Percentiles rank a stretch among this genome's conserved stretches.
Evolutionary conservation across 1,140 invertebrate genomes (phyloP).

Genomic region (Arctopsyche grandis): DNA sequence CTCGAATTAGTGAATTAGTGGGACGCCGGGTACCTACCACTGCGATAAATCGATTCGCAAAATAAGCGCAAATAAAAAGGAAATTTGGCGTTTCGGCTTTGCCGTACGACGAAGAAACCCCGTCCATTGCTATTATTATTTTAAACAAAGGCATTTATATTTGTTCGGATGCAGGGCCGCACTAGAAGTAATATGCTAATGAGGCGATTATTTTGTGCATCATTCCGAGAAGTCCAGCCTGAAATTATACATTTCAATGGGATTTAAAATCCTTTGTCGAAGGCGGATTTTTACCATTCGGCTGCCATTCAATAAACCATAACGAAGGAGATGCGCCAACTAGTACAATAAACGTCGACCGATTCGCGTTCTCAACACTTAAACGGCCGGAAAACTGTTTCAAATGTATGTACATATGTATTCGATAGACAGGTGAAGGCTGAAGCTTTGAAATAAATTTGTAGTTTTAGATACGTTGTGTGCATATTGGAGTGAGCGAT

Average conservation of each 20-base stretch:
- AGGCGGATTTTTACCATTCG: not conserved
- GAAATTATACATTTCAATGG: constrained; percentile 40
- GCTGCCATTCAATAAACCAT: constrained; percentile 39
- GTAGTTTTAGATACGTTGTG: too few relatives aligned
- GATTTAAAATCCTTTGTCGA: constrained; percentile 8
- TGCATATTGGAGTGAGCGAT: too few relatives aligned
- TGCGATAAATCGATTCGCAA: not conserved
- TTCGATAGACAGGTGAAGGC: too few relatives aligned
- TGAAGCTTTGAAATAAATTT: too few relatives aligned
- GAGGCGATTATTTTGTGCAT: constrained; percentile 14
- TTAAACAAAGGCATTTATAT: constrained; percentile 29
- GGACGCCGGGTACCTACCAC: not conserved
- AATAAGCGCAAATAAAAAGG: not conserved
- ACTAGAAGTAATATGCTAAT: constrained; percentile 38
- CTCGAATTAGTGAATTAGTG: constrained; percentile 36
- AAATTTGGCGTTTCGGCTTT: not conserved
- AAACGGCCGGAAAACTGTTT: too few relatives aligned
- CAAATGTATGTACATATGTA: too few relatives aligned
- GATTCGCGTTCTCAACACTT: not conserved
- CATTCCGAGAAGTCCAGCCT: constrained; percentile 34
- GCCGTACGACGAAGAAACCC: not conserved
- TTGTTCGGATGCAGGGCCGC: not conserved
- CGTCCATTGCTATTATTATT: constrained; percentile 26
- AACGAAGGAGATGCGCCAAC: constrained; percentile 13
- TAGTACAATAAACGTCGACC: not conserved